These are phyloP conservation scores for Meandrina meandrites DNA, from an alignment of 92 coral and sea anemone species.

Conservation along the genomic window DNA sequence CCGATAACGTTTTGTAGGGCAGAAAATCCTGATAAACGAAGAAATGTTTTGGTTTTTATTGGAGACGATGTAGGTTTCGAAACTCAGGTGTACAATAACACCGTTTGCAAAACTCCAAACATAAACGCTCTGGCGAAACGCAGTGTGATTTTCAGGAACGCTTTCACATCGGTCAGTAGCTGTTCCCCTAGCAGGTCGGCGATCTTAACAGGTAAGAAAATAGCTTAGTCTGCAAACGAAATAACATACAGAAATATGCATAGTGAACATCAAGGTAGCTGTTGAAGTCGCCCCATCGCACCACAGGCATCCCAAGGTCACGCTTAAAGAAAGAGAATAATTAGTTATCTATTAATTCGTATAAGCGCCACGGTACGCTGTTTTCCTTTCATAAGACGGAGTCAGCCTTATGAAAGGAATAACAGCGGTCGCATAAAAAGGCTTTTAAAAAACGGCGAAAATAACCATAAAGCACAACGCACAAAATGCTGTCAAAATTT, in stretches of 20 bases:
- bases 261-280: too few species aligned
- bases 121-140: constrained; percentile 81
- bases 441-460: too few species aligned
- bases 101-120: constrained; percentile 85
- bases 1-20: not conserved
- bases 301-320: too few species aligned
- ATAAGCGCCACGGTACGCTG: too few species aligned
- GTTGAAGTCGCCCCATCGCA: too few species aligned
- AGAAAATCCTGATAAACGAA: not conserved
- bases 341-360: too few species aligned
- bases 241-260: not conserved
- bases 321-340: too few species aligned
- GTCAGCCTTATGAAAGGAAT: too few species aligned
- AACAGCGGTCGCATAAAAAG: too few species aligned
- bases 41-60: constrained; percentile 79
- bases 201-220: constrained; percentile 78
- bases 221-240: not conserved
- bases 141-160: constrained; percentile 77
- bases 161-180: constrained; percentile 92
- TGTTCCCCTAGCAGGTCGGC: constrained; percentile 96
- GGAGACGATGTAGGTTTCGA: constrained; percentile 93
- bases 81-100: constrained; percentile 84
- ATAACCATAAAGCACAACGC: too few species aligned
- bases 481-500: too few species aligned
- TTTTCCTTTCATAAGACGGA: too few species aligned